Evolutionary conservation across 2,888 invertebrate genomes (phyloP).

Genomic region (Agriopis aurantiaria): DNA sequence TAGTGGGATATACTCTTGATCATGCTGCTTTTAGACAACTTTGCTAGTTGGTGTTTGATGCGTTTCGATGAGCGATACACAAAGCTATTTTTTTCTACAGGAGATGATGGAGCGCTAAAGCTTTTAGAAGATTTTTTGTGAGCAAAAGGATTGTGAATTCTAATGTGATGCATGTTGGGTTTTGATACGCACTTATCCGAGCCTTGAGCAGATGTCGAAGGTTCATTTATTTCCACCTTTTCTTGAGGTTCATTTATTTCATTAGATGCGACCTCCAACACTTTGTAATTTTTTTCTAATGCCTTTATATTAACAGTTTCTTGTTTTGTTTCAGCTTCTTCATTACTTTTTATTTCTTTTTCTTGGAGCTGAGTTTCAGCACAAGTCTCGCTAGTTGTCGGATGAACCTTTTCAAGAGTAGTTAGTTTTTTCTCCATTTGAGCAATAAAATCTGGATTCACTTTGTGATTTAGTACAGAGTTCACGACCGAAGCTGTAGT

Average conservation of each 20-base stretch:
- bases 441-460: conserved; percentile 64
- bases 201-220: conserved; percentile 52
- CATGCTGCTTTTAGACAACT: conserved; percentile 78
- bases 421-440: conserved; percentile 74
- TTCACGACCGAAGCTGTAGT: conserved; percentile 87
- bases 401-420: conserved; percentile 52
- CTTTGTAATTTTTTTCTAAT: not conserved
- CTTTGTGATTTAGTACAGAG: conserved; percentile 77
- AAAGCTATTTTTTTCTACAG: conserved; percentile 76
- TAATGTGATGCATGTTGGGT: conserved; percentile 65
- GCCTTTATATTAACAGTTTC: conserved; percentile 13
- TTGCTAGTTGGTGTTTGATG: conserved; percentile 74
- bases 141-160: conserved; percentile 77
- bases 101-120: conserved; percentile 80
- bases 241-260: conserved; percentile 38
- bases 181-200: conserved; percentile 68
- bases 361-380: conserved; percentile 23
- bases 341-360: conserved; percentile 3
- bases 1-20: conserved; percentile 81
- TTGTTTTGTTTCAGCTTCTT: not conserved
- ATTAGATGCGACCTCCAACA: conserved; percentile 17
- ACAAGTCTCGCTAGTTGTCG: conserved; percentile 47
- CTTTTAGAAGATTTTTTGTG: conserved; percentile 74
- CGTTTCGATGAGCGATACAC: conserved; percentile 78
- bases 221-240: conserved; percentile 45